Base-by-base conservation (phyloP, 2,113 vertebrate species). In the Pterocles gutturalis region DNA sequence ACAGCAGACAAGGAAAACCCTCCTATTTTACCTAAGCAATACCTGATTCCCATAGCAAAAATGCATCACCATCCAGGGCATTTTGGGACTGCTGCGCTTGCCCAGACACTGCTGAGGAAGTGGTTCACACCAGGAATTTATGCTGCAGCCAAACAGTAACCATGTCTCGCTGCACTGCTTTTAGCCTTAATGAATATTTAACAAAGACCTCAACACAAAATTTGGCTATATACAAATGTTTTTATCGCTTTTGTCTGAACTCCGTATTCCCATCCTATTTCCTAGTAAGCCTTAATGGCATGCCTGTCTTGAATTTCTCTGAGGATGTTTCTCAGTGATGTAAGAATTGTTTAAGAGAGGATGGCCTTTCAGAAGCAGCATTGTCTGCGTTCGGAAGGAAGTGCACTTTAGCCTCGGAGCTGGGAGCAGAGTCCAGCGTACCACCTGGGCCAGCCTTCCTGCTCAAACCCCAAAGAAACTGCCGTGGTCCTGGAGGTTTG, bases 401-500 rank as follows among this genome's bases (percentile, higher is more conserved):
- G 31, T 3, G 15, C 34, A 36, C n/a, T 67, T 79, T 9, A 75
- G 36, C 26, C 8, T 33, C 7, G 5, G 34, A 62, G 36, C 57
- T 49, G 18, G 43, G 34, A 87, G 25, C 73, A 31, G 45, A 69
- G n/a, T 28, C 70, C 70, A 58, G 36, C 1, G 2, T 7, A 49
- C 19, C 13, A 22, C 66, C 46, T 0, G 0, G 11, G 11, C 4
- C 17, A 31, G 15, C 33, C 43, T 60, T 61, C 24, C 38, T 57
- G 20, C 55, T 61, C 67, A 64, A 43, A 64, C 36, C 11, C 24
- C 53, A 21, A 62, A 38, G 57, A 60, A 67, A 33, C 11, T 1
- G 3, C 8, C 13, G 5, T 1, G 0, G 14, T 2, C 11, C 53
- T 26, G 2, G 1, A 66, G 17, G 26, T 7, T 75, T 45, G 15